Evolutionary conservation across 2,888 invertebrate genomes (phyloP).

Genomic region (Cylloceria caligata): DNA sequence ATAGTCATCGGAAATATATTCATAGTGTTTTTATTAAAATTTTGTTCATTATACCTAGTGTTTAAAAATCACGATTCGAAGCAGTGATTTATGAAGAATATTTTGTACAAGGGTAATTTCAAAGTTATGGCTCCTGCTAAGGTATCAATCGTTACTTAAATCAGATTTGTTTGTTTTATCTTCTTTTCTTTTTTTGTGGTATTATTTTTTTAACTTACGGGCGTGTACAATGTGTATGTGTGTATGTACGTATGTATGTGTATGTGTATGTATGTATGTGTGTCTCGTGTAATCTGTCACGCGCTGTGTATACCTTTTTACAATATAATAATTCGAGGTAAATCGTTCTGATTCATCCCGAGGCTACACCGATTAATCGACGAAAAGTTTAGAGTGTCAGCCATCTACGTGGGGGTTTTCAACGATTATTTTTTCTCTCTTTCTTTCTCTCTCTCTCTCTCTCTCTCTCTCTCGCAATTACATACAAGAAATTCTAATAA

Average conservation of each 20-base stretch:
- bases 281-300: conserved; percentile 45
- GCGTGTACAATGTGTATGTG: conserved; percentile 33
- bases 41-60: conserved; percentile 72
- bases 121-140: conserved; percentile 73
- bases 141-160: conserved; percentile 76
- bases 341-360: conserved; percentile 49
- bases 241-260: conserved; percentile 32
- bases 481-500: conserved; percentile 68
- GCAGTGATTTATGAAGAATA: conserved; percentile 75
- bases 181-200: conserved; percentile 24
- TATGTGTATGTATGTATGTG: conserved; percentile 18
- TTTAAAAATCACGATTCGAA: conserved; percentile 78
- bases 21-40: conserved; percentile 76
- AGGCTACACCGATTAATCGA: conserved; percentile 42
- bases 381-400: background rate
- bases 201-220: conserved; percentile 33
- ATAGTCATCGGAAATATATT: conserved; percentile 75
- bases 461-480: conserved; percentile 68
- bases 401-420: background rate
- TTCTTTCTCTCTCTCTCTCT: conserved; percentile 5
- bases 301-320: conserved; percentile 57
- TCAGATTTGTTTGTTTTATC: conserved; percentile 68
- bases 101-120: conserved; percentile 78
- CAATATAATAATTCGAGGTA: conserved; percentile 60
- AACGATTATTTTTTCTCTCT: conserved; percentile 3